Evolutionary conservation across 2,888 invertebrate species (phyloP), one percentile per base, ranked within the genome.

Genomic region (Sisyra terminalis): DNA sequence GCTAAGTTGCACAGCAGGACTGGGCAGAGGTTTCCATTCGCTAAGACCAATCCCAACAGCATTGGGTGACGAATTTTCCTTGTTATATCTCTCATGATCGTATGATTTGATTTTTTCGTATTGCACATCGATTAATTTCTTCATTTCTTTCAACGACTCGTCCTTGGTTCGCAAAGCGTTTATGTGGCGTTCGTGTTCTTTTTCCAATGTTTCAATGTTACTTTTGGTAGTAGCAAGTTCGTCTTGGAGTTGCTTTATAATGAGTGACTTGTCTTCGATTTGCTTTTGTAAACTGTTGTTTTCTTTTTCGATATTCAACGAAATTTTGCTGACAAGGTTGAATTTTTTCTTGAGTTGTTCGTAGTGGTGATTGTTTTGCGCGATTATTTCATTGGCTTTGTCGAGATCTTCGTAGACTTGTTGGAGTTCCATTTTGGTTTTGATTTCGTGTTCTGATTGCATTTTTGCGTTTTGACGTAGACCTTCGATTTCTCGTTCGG

Each of bases 51-150:
- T 7, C 10, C 17, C 17, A 17, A 37, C 18, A 17, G 18, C 11
- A 8, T 37, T 16, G 11, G 7, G 9, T 10, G 16, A 17, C 9
- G 14, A 3, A 10, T 16, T 16, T 10, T 37, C 37, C 11, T 37
- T 37, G 8, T 11, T 18, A 32, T n/a, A 32, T 10, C 18, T 8
- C 2, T 11, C 11, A 17, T 37, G 17, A 17, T 37, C 18, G n/a
- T 10, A 18, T 3, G 8, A 3, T 32, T 32, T 32, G n/a, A 32
- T n/a, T 32, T 32, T n/a, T 32, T 32, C 32, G 8, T 32, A 14
- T 32, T 32, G 32, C n/a, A 14, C n/a, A 17, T 37, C 37, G 6
- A 37, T 8, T 9, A 37, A 56, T 46, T 50, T 42, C 42, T 46
- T 49, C 9, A 44, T n/a, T 37, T 44, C 41, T 2, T 11, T 18